A percentile compares a stretch with the other conserved stretches of the same genome.
These are phyloP conservation scores for Neocrepidodera transversa DNA, from an alignment of 2,888 invertebrate species.

Conservation along the genomic window DNA sequence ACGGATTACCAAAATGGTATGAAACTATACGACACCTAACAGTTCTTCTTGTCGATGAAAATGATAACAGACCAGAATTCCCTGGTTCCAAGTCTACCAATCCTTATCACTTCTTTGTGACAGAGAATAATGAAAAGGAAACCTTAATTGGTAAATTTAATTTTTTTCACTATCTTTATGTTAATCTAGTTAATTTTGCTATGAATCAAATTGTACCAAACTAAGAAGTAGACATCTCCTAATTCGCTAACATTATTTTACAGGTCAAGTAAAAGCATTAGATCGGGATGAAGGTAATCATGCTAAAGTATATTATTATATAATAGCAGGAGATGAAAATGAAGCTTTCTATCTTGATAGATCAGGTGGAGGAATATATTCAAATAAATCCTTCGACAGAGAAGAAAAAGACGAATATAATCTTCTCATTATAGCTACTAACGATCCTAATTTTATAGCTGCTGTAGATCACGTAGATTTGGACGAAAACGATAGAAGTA, in stretches of 20 bases:
- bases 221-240: too few species aligned
- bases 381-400: slow-evolving; percentile 82
- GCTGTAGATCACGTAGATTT: slow-evolving; percentile 62
- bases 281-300: slow-evolving; percentile 83
- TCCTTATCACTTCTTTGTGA: slow-evolving; percentile 72
- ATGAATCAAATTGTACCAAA: too few species aligned
- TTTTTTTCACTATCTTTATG: background rate
- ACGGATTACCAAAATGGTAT: slow-evolving; percentile 81
- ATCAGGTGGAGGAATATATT: slow-evolving; percentile 79
- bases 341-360: slow-evolving; percentile 80
- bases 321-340: slow-evolving; percentile 79
- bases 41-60: slow-evolving; percentile 78
- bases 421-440: slow-evolving; percentile 82
- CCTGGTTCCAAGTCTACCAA: slow-evolving; percentile 65
- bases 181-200: background rate
- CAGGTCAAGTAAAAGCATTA: slow-evolving; percentile 73
- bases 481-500: slow-evolving; percentile 68
- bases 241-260: too few species aligned
- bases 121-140: slow-evolving; percentile 73
- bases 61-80: slow-evolving; percentile 84
- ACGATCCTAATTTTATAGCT: slow-evolving; percentile 77
- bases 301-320: slow-evolving; percentile 84
- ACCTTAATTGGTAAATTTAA: slow-evolving; percentile 67
- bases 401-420: slow-evolving; percentile 78
- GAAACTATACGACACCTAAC: slow-evolving; percentile 79